A percentile compares a stretch with the other conserved stretches of the same genome.
Conservation (phyloP, 2,888 invertebrate genomes). For the Netelia fuscicornis region DNA sequence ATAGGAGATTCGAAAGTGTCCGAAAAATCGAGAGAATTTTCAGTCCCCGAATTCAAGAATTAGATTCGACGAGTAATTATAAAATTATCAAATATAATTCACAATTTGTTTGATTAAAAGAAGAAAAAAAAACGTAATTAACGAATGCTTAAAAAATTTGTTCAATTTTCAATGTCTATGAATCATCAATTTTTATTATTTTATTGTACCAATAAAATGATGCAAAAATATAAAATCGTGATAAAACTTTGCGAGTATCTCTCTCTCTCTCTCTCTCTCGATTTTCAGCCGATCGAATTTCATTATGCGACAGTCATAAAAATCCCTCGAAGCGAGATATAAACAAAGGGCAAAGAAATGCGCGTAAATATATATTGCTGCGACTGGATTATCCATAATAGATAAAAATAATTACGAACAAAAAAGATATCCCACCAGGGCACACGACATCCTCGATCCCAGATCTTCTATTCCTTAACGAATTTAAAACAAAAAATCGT, state of each 20-base stretch:
- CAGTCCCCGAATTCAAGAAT: not conserved
- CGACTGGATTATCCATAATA: conserved; percentile 24
- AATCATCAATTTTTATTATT: not conserved
- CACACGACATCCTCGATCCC: conserved; percentile 32
- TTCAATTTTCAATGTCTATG: not conserved
- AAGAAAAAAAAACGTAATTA: not conserved
- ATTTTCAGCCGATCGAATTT: not conserved
- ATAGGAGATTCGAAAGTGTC: not conserved
- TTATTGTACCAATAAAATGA: too few relatives aligned
- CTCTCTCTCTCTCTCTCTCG: too few relatives aligned
- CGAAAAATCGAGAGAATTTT: too few relatives aligned
- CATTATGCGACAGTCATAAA: not conserved
- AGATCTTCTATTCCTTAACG: conserved; percentile 31
- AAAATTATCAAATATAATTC: not conserved
- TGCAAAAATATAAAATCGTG: too few relatives aligned
- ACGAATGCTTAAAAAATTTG: too few relatives aligned
- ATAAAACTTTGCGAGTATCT: too few relatives aligned
- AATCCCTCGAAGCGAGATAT: conserved; percentile 23
- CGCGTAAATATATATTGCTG: conserved; percentile 19
- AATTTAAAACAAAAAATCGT: conserved; percentile 35
- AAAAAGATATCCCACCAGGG: conserved; percentile 18
- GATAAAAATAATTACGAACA: conserved; percentile 20
- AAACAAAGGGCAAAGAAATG: conserved; percentile 6
- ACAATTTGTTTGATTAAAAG: not conserved
- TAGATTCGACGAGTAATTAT: not conserved